A percentile compares a stretch with the other conserved stretches of the same genome.
Evolutionary conservation across 2,888 invertebrate species (phyloP).

Genomic region (Drosophila anceps): DNA sequence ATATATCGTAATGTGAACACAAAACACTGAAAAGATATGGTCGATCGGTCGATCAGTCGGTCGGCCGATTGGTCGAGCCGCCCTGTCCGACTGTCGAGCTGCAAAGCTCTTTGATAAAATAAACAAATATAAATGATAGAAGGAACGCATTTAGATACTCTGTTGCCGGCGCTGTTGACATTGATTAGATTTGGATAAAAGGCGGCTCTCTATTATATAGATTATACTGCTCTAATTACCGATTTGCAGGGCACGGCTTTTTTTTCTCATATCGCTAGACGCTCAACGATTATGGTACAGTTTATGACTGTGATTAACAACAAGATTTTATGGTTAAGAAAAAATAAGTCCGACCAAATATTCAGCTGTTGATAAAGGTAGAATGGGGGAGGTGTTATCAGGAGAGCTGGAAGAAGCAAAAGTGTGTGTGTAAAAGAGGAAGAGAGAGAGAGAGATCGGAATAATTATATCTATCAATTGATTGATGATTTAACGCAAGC

Average conservation of each 20-base stretch:
- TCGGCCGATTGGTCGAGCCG: constrained; percentile 13
- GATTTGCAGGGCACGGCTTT: constrained; percentile 50
- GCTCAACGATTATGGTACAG: constrained; percentile 23
- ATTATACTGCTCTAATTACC: constrained; percentile 68
- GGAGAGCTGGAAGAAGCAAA: constrained; percentile 9
- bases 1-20: constrained; percentile 49
- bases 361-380: constrained; percentile 6
- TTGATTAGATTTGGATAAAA: constrained; percentile 83
- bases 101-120: constrained; percentile 64
- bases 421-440: neutral
- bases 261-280: constrained; percentile 44
- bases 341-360: constrained; percentile 15
- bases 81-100: constrained; percentile 23
- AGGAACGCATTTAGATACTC: constrained; percentile 41
- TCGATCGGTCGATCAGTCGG: constrained; percentile 9
- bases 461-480: too few species aligned
- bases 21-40: constrained; percentile 46
- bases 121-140: constrained; percentile 31
- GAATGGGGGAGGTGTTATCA: neutral
- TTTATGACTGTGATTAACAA: constrained; percentile 65
- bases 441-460: too few species aligned
- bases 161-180: constrained; percentile 23
- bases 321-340: constrained; percentile 9
- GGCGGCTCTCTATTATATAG: constrained; percentile 73
- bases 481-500: too few species aligned